These are phyloP conservation scores for Aphaenogaster floridana DNA, from an alignment of 1,140 invertebrate species.

Conservation along the genomic window DNA sequence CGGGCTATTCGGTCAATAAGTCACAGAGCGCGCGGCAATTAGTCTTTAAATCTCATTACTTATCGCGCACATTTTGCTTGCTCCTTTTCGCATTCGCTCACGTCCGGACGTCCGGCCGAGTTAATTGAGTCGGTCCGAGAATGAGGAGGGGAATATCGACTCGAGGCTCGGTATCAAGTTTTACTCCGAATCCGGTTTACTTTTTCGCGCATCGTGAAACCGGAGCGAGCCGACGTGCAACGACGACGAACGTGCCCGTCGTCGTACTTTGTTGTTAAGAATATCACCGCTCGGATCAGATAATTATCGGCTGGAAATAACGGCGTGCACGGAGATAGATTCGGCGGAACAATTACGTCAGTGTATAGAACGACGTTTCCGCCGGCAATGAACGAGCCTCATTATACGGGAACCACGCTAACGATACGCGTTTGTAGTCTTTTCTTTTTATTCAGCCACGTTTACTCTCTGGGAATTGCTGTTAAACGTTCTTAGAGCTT, in stretches of 20 bases:
- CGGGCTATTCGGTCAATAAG: neutral
- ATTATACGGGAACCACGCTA: slow-evolving; percentile 34
- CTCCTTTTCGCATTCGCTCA: slow-evolving; percentile 45
- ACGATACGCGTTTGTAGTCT: neutral
- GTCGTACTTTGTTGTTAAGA: neutral
- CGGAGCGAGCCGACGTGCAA: neutral
- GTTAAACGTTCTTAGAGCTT: slow-evolving; percentile 6
- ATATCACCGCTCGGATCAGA: slow-evolving; percentile 14
- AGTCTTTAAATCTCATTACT: slow-evolving; percentile 63
- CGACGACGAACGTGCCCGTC: neutral
- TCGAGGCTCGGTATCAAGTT: slow-evolving; percentile 37
- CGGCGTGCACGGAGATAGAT: slow-evolving; percentile 9
- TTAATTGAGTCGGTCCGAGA: slow-evolving; percentile 61
- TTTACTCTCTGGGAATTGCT: slow-evolving; percentile 34
- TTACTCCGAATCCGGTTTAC: slow-evolving; percentile 21
- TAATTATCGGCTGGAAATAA: slow-evolving; percentile 44
- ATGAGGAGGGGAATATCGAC: slow-evolving; percentile 38
- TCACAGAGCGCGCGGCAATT: slow-evolving; percentile 51
- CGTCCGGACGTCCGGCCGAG: slow-evolving; percentile 27
- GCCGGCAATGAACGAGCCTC: neutral
- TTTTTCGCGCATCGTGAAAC: slow-evolving; percentile 6
- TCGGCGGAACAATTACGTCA: slow-evolving; percentile 46
- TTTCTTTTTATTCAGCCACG: slow-evolving; percentile 43
- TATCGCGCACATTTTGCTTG: slow-evolving; percentile 32
- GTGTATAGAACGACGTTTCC: slow-evolving; percentile 2